Percentiles rank a stretch among this genome's conserved stretches.
phyloP scores from a whole-genome alignment of 2,113 vertebrate genomes.

The Mola mola region DNA sequence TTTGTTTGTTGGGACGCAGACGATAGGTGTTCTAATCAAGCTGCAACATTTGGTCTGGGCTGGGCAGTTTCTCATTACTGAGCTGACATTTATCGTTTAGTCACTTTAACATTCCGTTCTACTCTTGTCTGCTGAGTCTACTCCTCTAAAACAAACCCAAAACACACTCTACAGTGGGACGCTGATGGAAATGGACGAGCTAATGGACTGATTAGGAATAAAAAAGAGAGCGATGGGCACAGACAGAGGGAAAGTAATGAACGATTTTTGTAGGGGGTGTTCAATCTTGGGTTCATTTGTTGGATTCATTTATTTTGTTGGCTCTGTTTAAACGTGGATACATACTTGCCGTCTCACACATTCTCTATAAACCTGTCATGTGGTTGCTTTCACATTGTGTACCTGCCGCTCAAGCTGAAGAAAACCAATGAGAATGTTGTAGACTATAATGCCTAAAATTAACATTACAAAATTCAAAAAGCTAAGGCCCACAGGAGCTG shows the following conservation, averaged over 20 bases:
- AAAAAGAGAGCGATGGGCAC: slow-evolving; percentile 22
- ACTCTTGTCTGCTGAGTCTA: slow-evolving; percentile 70
- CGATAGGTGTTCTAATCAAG: slow-evolving; percentile 66
- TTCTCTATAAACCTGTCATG: too few relatives aligned
- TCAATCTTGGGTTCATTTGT: slow-evolving; percentile 35
- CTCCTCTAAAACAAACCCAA: slow-evolving; percentile 43
- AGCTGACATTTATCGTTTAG: slow-evolving; percentile 77
- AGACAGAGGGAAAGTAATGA: not conserved
- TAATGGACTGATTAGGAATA: slow-evolving; percentile 37
- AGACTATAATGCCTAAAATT: too few relatives aligned
- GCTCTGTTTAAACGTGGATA: too few relatives aligned
- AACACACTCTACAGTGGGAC: slow-evolving; percentile 23
- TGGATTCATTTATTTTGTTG: too few relatives aligned
- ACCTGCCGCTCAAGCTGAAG: too few relatives aligned
- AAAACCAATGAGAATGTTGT: too few relatives aligned
- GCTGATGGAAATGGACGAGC: slow-evolving; percentile 28
- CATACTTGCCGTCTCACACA: too few relatives aligned
- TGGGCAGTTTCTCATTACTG: slow-evolving; percentile 75
- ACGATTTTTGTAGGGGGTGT: slow-evolving; percentile 1
- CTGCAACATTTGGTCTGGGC: slow-evolving; percentile 52
- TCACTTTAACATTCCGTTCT: slow-evolving; percentile 73
- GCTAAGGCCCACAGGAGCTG: too few relatives aligned
- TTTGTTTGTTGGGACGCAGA: slow-evolving; percentile 44
- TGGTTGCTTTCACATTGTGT: too few relatives aligned
- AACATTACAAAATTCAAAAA: too few relatives aligned